Conservation (phyloP, 2,888 invertebrate genomes). For the Linnaemya vulpina region DNA sequence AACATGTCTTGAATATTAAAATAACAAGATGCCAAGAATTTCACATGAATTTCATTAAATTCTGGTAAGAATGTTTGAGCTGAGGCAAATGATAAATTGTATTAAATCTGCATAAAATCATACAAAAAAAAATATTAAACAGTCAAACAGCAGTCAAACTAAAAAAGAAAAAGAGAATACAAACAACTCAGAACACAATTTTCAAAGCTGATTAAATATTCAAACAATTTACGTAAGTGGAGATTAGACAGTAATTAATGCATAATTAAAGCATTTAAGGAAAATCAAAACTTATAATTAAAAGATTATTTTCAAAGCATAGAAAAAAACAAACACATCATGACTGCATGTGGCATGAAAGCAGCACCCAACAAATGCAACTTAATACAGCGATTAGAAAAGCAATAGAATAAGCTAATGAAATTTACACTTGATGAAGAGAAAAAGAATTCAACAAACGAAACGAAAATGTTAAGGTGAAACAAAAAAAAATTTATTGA, state of each 20-base stretch:
- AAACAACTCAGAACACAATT: not conserved
- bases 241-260: constrained; percentile 38
- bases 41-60: constrained; percentile 3
- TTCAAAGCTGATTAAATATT: constrained; percentile 44
- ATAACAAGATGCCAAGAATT: constrained; percentile 31
- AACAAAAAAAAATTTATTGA: not conserved
- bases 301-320: constrained; percentile 51
- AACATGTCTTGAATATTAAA: constrained; percentile 47
- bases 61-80: constrained; percentile 1
- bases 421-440: constrained; percentile 8
- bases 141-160: too few relatives aligned
- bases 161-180: not conserved
- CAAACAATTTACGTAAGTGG: constrained; percentile 48
- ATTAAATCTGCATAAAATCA: constrained; percentile 43
- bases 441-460: not conserved
- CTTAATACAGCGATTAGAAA: not conserved
- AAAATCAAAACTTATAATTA: constrained; percentile 16
- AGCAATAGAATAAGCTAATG: not conserved
- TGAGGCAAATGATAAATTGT: constrained; percentile 28
- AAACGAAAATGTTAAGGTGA: not conserved
- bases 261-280: constrained; percentile 6
- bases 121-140: constrained; percentile 8
- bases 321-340: constrained; percentile 44
- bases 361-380: constrained; percentile 4
- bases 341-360: constrained; percentile 43